Evolutionary conservation across 2,797 vertebrate species (phyloP).

Genomic region (Rhynchonycteris naso): DNA sequence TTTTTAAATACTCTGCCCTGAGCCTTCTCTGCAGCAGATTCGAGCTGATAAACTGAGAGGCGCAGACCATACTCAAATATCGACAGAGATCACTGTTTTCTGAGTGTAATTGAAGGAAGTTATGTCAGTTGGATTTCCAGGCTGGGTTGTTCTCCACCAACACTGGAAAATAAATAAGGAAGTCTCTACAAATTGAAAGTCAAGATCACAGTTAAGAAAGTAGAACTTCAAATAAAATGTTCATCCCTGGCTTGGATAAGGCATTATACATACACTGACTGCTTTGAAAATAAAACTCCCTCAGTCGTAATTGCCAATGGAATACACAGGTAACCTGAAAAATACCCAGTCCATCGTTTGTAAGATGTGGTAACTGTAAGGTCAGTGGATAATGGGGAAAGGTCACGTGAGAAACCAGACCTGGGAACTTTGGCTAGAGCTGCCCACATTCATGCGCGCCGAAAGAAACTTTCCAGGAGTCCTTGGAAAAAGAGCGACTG

Average conservation of each 20-base stretch:
- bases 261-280: conserved; percentile 7
- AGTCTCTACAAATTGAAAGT: conserved; percentile 35
- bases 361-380: neutral
- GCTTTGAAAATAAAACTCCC: conserved; percentile 25
- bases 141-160: neutral
- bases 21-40: neutral
- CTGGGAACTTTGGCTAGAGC: too few relatives aligned
- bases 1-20: conserved; percentile 32
- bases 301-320: neutral
- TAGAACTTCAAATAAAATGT: conserved; percentile 52
- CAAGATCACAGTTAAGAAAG: conserved; percentile 17
- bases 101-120: neutral
- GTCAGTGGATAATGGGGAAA: too few relatives aligned
- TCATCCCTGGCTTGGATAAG: conserved; percentile 12
- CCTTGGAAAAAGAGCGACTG: too few relatives aligned
- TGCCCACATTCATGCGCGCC: too few relatives aligned
- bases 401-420: too few relatives aligned
- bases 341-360: neutral
- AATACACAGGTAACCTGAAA: conserved; percentile 43
- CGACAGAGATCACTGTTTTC: neutral
- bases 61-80: neutral
- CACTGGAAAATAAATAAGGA: conserved; percentile 40
- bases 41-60: conserved; percentile 6
- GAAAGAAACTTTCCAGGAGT: too few relatives aligned
- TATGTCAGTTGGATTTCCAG: conserved; percentile 39